Conservation (phyloP, 2,113 vertebrate species). For the Neofelis nebulosa region DNA sequence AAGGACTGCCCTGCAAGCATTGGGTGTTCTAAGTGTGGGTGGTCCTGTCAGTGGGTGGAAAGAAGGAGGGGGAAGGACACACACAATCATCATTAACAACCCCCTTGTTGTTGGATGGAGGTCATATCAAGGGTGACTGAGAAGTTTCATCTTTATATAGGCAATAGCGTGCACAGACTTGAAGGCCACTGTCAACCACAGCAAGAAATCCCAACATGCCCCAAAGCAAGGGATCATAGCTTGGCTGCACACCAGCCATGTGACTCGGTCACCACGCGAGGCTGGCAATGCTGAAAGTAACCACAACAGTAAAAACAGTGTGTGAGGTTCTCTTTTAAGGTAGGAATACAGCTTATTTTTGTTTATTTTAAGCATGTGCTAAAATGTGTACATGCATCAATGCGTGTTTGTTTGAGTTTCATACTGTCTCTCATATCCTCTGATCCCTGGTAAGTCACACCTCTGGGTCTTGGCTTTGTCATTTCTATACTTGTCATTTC, state of each 20-base stretch:
- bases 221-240: not conserved
- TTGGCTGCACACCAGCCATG: not conserved
- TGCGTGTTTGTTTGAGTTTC: not conserved
- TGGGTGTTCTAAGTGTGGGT: slow-evolving; percentile 65
- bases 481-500: not conserved
- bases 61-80: slow-evolving; percentile 63
- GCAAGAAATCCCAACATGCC: not conserved
- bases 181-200: not conserved
- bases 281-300: not conserved
- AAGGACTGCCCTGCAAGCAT: slow-evolving; percentile 54
- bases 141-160: slow-evolving; percentile 52
- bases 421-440: not conserved
- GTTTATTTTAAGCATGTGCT: not conserved
- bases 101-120: slow-evolving; percentile 49
- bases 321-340: not conserved
- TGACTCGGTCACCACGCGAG: not conserved
- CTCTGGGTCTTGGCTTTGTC: not conserved
- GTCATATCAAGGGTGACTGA: slow-evolving; percentile 61
- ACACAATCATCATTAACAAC: slow-evolving; percentile 66
- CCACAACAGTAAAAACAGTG: not conserved
- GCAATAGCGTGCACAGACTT: not conserved
- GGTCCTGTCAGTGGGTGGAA: slow-evolving; percentile 27
- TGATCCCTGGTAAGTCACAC: too few relatives aligned
- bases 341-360: not conserved
- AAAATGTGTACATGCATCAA: not conserved